Evolutionary conservation across 2,797 vertebrate species (phyloP).

Genomic region (Amphiprion clarkii): DNA sequence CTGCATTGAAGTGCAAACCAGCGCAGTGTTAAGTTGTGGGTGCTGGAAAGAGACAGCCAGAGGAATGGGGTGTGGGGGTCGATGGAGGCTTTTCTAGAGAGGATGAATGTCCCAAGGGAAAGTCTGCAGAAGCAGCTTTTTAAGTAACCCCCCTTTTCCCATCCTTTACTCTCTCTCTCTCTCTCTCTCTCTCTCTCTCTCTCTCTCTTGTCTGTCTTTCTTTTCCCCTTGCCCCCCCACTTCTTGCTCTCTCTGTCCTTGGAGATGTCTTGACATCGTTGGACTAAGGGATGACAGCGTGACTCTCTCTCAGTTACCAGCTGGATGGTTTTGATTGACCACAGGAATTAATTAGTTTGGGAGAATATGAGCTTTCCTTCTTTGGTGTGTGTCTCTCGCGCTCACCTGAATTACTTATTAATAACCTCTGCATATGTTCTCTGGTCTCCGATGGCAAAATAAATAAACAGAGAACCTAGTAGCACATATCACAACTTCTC

Average conservation of each 20-base stretch:
- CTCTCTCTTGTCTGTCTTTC: neutral
- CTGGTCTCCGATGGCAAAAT: neutral
- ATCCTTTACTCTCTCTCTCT: conserved; percentile 12
- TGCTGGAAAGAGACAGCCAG: conserved; percentile 65
- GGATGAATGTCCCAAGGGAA: conserved; percentile 73
- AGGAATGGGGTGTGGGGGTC: conserved; percentile 71
- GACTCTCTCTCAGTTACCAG: conserved; percentile 38
- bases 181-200: too few species aligned
- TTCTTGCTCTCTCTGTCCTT: conserved; percentile 41
- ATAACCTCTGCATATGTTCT: conserved; percentile 11
- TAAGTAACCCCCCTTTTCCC: conserved; percentile 21
- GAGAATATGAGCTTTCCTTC: conserved; percentile 28
- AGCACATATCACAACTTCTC: conserved; percentile 38
- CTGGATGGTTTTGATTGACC: conserved; percentile 65
- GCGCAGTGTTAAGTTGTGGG: conserved; percentile 72
- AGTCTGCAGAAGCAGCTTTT: conserved; percentile 62
- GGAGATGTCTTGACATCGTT: conserved; percentile 58
- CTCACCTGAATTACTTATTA: conserved; percentile 48
- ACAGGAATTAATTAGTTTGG: conserved; percentile 57
- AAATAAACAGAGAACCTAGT: neutral
- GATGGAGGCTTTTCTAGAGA: conserved; percentile 61
- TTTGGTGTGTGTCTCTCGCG: conserved; percentile 11
- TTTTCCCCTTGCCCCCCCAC: neutral
- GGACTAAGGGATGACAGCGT: conserved; percentile 54
- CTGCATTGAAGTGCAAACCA: conserved; percentile 73